Conservation (phyloP, 2,113 vertebrate genomes). For the Lamprotornis superbus region DNA sequence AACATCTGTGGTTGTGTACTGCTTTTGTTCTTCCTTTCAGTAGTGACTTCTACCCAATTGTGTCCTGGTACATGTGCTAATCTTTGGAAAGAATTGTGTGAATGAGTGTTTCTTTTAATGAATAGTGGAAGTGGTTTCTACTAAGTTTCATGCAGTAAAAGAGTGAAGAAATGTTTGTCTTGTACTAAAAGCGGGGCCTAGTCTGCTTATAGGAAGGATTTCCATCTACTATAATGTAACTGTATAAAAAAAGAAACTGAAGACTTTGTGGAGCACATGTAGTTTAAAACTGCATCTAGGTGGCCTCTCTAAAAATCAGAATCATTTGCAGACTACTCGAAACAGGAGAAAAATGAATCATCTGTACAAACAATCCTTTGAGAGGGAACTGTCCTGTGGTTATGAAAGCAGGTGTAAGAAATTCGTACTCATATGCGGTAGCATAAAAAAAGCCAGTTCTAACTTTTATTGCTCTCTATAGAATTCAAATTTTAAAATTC, state of each 20-base stretch:
- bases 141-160: background rate
- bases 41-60: background rate
- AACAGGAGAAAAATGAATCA: background rate
- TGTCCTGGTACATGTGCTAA: background rate
- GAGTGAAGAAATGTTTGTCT: background rate
- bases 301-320: background rate
- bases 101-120: background rate
- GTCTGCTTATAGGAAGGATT: background rate
- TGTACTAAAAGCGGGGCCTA: background rate
- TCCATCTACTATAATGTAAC: background rate
- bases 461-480: background rate
- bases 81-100: background rate
- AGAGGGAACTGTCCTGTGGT: background rate
- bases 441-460: background rate
- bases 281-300: background rate
- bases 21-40: background rate
- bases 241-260: background rate
- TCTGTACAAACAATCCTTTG: background rate
- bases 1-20: background rate
- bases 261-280: background rate
- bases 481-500: background rate
- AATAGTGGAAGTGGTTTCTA: background rate
- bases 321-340: background rate
- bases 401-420: background rate
- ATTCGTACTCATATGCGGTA: background rate